Evolutionary conservation across 2,113 vertebrate species (phyloP).

Genomic region (Centropus unirufus): DNA sequence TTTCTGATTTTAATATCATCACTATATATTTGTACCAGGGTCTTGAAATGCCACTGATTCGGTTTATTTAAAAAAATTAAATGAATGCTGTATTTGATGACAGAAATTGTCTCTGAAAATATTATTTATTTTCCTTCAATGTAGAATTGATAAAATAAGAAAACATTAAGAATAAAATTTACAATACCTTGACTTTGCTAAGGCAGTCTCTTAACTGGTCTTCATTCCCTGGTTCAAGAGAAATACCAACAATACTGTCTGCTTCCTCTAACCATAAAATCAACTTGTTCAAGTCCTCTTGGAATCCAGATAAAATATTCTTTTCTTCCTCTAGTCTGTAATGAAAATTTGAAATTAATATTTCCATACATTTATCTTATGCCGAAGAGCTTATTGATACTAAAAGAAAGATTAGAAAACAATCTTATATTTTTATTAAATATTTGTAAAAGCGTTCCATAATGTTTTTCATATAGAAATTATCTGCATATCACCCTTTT

Average conservation of each 20-base stretch:
- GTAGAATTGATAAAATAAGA: background rate
- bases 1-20: background rate
- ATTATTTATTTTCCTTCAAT: background rate
- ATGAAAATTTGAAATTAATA: background rate
- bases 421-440: background rate
- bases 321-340: slow-evolving; percentile 86
- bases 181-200: slow-evolving; percentile 89
- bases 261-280: slow-evolving; percentile 88
- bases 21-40: background rate
- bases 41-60: background rate
- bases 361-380: background rate
- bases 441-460: background rate
- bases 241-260: slow-evolving; percentile 71
- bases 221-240: slow-evolving; percentile 84
- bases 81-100: background rate
- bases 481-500: background rate
- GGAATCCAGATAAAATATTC: slow-evolving; percentile 79
- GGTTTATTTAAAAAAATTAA: background rate
- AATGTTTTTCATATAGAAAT: background rate
- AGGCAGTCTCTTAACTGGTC: slow-evolving; percentile 86
- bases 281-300: slow-evolving; percentile 87
- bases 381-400: background rate
- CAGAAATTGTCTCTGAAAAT: background rate
- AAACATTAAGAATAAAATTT: background rate
- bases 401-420: background rate